Percentiles rank a stretch among this genome's conserved stretches.
Conservation (phyloP, 2,113 vertebrate genomes). For the Brachyistius frenatus region DNA sequence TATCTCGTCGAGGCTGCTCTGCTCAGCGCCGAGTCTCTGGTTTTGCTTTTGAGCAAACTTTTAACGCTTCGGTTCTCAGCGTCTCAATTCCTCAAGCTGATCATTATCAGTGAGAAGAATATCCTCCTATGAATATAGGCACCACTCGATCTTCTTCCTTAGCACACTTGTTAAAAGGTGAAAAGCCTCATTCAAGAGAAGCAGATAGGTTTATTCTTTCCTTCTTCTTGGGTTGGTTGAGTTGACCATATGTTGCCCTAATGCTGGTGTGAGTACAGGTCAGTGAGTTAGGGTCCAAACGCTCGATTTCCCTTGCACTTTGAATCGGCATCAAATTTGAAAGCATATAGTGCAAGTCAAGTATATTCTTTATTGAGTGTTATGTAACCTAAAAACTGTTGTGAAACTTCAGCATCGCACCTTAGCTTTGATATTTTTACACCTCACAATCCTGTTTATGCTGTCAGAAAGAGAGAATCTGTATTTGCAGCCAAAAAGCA, state of each 20-base stretch:
- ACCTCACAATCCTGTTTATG: not conserved
- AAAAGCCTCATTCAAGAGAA: no score
- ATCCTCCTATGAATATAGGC: no score
- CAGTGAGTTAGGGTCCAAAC: conserved; percentile 24
- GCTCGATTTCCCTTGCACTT: not conserved
- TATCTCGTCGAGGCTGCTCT: conserved; percentile 63
- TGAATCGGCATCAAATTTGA: not conserved
- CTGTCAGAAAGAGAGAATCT: not conserved
- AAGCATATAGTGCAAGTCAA: not conserved
- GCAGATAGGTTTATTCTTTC: no score
- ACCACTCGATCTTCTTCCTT: no score
- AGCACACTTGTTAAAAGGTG: no score
- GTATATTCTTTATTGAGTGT: not conserved
- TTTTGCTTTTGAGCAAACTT: no score
- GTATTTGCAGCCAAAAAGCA: not conserved
- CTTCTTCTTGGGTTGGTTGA: no score
- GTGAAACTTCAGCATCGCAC: not conserved
- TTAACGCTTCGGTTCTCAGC: no score
- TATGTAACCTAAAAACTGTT: not conserved
- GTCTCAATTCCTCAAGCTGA: not conserved
- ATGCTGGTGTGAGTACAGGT: conserved; percentile 24
- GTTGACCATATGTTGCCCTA: no score
- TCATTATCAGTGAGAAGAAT: no score
- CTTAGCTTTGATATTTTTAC: not conserved
- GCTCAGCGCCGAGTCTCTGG: not conserved